Base-by-base conservation (phyloP, 2,797 vertebrate species). In the Pangasius djambal region DNA sequence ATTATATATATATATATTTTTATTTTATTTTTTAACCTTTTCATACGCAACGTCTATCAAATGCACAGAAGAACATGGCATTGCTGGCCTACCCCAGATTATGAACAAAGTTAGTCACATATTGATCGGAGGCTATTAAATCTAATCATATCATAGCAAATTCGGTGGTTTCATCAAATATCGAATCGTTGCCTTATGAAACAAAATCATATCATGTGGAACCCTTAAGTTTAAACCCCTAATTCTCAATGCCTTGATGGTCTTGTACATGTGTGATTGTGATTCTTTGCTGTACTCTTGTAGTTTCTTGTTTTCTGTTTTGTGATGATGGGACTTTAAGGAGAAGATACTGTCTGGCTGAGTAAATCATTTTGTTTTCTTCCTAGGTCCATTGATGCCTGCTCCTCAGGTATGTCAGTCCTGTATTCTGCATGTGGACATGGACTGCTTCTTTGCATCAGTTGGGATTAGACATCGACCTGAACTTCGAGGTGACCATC, bases 381-480 rank as follows among this genome's bases (percentile, higher is more conserved):
- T 87, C 48, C 7, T 84, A 91, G 90, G 89, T 87, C 91, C 83
- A 31, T 86, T 72, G n/a, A 88, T 91, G 87, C 87, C 87, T 84
- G 90, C 89, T 87, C 86, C 92, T 86, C 93, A 95, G 94, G 93
- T 91, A 74, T 90, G 16, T 77, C 88, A 97, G 93, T 97, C 97
- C 81, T 99, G 98, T 93, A 97, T 99, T 92, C 96, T 99, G 93
- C 99, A 99, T 89, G 97, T 99, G 92, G 99, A 99, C 95, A 99
- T 99, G 99, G 99, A 99, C 95, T 99, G 99, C 95, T 99, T 99
- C 95, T 99, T 99, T 96, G 99, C 98, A 78, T 99, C 99, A 87
- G 99, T 99, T 92, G 98, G 97, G 94, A 97, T 99, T 92, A 96
- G 98, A 94, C 96, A 98, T 93, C 95, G 96, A 91, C 97, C 98